A percentile compares a stretch with the other conserved stretches of the same genome.
These are phyloP conservation scores for Cybosia mesomella DNA, from an alignment of 2,888 invertebrate genomes.

Conservation along the genomic window DNA sequence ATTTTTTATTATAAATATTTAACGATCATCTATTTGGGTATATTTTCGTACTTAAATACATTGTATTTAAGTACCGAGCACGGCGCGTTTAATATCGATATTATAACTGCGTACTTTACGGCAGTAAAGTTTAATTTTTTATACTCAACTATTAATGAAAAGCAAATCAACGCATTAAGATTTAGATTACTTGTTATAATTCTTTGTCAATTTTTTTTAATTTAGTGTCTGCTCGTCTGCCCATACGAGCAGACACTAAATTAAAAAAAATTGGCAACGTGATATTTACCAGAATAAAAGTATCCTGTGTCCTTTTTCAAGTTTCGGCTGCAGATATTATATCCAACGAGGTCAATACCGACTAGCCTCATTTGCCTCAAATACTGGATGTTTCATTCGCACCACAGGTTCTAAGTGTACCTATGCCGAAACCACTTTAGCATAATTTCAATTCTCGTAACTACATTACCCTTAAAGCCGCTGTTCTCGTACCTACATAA, in stretches of 20 bases:
- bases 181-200: background rate
- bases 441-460: too few species aligned
- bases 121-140: slow-evolving; percentile 22
- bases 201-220: background rate
- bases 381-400: too few species aligned
- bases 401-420: too few species aligned
- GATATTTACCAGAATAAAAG: background rate
- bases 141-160: slow-evolving; percentile 3
- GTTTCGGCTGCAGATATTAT: background rate
- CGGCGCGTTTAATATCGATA: slow-evolving; percentile 30
- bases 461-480: too few species aligned
- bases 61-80: slow-evolving; percentile 36
- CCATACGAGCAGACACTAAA: too few species aligned
- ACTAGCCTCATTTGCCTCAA: too few species aligned
- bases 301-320: background rate
- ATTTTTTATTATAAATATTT: slow-evolving; percentile 48
- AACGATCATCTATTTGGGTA: slow-evolving; percentile 38
- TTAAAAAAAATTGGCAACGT: too few species aligned
- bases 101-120: slow-evolving; percentile 25
- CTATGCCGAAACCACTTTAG: too few species aligned
- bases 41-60: slow-evolving; percentile 36
- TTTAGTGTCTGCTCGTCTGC: too few species aligned
- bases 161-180: background rate
- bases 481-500: too few species aligned
- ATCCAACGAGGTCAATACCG: background rate